These are phyloP conservation scores for Dunckerocampus dactyliophorus DNA, from an alignment of 2,113 vertebrate species.

Conservation along the genomic window DNA sequence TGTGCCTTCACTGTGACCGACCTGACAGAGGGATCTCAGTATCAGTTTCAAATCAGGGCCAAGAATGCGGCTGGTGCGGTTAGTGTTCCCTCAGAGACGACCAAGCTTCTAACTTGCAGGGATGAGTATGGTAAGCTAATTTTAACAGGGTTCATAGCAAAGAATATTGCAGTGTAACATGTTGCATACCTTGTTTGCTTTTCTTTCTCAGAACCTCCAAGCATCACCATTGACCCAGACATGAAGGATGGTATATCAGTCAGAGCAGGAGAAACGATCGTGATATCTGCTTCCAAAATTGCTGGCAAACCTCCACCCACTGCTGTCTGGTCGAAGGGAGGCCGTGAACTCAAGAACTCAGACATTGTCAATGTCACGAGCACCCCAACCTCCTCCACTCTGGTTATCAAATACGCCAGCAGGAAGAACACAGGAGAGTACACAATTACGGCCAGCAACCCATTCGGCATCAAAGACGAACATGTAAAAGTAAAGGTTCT, in stretches of 20 bases:
- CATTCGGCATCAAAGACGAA: conserved; percentile 94
- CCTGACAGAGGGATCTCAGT: conserved; percentile 85
- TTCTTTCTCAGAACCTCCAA: conserved; percentile 83
- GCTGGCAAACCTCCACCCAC: conserved; percentile 93
- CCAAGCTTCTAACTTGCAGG: conserved; percentile 87
- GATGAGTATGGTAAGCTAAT: conserved; percentile 90
- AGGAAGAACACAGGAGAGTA: conserved; percentile 97
- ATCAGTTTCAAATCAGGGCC: conserved; percentile 92
- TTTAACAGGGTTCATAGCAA: not conserved
- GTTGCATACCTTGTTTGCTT: conserved; percentile 1
- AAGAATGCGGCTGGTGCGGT: conserved; percentile 94
- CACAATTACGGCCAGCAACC: conserved; percentile 91
- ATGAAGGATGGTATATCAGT: conserved; percentile 92
- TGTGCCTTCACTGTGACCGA: conserved; percentile 94
- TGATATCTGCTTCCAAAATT: conserved; percentile 88
- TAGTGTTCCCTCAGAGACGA: conserved; percentile 88
- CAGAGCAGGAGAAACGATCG: conserved; percentile 89
- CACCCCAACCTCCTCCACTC: conserved; percentile 86
- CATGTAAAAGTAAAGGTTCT: conserved; percentile 90
- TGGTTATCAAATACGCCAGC: conserved; percentile 88
- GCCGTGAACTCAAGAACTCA: conserved; percentile 91
- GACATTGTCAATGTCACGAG: conserved; percentile 83
- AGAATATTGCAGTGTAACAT: not conserved
- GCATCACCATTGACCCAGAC: conserved; percentile 87
- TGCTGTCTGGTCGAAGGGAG: conserved; percentile 90